phyloP scores from a whole-genome alignment of 2,888 invertebrate genomes.

The Drosophila merina region DNA sequence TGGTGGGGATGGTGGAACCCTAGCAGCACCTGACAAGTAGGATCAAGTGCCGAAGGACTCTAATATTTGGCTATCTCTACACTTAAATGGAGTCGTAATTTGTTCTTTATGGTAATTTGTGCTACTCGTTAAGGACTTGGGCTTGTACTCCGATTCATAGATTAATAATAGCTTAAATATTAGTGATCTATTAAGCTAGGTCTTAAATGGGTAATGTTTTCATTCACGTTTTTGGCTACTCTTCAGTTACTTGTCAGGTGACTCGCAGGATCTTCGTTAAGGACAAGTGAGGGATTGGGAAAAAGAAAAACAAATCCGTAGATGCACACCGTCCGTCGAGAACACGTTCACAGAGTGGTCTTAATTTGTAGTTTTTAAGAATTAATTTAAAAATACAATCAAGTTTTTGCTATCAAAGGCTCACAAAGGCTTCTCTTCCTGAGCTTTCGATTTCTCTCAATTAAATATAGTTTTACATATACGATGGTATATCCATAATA shows the following conservation, averaged over 20 bases:
- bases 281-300: conserved; percentile 2
- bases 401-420: conserved; percentile 44
- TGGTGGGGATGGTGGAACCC: neutral
- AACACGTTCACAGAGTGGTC: conserved; percentile 42
- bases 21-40: conserved; percentile 22
- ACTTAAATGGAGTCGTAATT: neutral
- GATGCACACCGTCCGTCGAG: conserved; percentile 40
- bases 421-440: conserved; percentile 4
- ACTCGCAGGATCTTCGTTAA: neutral
- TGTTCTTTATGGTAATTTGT: neutral
- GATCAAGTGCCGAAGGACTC: conserved; percentile 4
- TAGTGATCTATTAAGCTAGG: neutral
- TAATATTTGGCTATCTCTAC: neutral
- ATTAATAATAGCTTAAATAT: neutral
- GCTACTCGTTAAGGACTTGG: neutral
- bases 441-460: neutral
- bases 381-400: conserved; percentile 80
- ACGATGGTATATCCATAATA: conserved; percentile 15
- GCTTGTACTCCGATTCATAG: neutral
- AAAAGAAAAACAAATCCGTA: conserved; percentile 53
- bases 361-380: conserved; percentile 76
- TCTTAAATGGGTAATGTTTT: neutral
- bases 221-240: conserved; percentile 1
- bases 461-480: conserved; percentile 22
- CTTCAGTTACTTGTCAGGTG: conserved; percentile 25